Conservation (phyloP, 2,888 invertebrate genomes). For the Aleiodes alternator region DNA sequence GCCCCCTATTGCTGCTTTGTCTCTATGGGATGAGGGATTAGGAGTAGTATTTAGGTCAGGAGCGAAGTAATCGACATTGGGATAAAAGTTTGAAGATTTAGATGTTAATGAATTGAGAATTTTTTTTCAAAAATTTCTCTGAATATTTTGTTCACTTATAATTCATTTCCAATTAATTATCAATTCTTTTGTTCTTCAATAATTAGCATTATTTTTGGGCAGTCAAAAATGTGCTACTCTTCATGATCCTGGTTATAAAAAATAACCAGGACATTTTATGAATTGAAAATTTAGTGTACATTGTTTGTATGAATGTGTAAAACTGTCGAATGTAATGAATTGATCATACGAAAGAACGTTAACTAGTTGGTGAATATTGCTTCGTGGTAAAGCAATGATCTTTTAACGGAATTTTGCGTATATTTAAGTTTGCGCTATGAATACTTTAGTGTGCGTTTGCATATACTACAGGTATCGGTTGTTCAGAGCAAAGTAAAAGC, state of each 20-base stretch:
- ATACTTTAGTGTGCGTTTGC: constrained; percentile 28
- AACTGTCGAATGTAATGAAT: constrained; percentile 28
- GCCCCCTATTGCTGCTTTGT: constrained; percentile 33
- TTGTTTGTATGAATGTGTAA: constrained; percentile 22
- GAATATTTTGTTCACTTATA: no score
- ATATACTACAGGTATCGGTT: neutral
- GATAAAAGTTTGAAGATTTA: neutral
- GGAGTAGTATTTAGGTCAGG: constrained; percentile 54
- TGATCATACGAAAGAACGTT: constrained; percentile 6
- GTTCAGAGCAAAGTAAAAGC: neutral
- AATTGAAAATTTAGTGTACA: neutral
- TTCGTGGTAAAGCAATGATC: constrained; percentile 6
- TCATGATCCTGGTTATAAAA: no score
- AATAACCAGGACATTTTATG: constrained; percentile 12
- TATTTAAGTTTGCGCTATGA: constrained; percentile 25
- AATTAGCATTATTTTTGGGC: neutral
- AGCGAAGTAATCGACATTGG: constrained; percentile 36
- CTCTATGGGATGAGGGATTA: constrained; percentile 47
- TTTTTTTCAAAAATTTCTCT: no score
- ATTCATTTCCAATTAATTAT: no score
- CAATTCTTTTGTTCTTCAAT: neutral
- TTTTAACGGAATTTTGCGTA: constrained; percentile 17
- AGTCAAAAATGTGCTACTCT: neutral
- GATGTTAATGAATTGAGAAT: constrained; percentile 1
- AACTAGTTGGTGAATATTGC: constrained; percentile 15